phyloP scores from a whole-genome alignment of 2,888 invertebrate genomes.

The Herminia tarsipennalis region DNA sequence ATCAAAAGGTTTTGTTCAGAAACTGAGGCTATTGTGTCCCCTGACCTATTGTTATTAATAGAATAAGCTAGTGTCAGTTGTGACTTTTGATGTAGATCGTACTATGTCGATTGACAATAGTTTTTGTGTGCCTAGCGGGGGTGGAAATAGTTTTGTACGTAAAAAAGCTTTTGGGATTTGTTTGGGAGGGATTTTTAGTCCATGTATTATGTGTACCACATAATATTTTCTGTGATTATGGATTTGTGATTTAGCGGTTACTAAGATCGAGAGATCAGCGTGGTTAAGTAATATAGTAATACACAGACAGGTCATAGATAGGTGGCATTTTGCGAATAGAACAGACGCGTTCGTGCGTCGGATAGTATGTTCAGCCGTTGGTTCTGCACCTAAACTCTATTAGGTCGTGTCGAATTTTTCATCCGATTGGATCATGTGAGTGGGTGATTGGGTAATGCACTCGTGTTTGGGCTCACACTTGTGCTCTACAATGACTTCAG shows the following conservation, averaged over 20 bases:
- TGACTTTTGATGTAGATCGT: slow-evolving; percentile 32
- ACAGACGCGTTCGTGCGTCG: too few relatives aligned
- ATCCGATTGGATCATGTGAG: too few relatives aligned
- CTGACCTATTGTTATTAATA: slow-evolving; percentile 51
- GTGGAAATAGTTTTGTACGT: neutral
- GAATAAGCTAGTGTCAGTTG: slow-evolving; percentile 47
- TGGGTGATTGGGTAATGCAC: too few relatives aligned
- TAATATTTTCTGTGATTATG: neutral
- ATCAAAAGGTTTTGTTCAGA: slow-evolving; percentile 54
- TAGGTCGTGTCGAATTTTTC: too few relatives aligned
- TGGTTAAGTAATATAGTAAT: too few relatives aligned
- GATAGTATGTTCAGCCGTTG: too few relatives aligned
- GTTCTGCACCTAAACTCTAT: too few relatives aligned
- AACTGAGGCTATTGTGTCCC: slow-evolving; percentile 52
- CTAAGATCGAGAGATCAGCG: too few relatives aligned
- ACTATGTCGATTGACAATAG: slow-evolving; percentile 18
- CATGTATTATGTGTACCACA: neutral
- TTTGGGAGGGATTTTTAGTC: neutral
- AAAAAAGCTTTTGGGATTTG: neutral
- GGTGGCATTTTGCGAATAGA: too few relatives aligned
- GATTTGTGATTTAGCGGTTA: neutral
- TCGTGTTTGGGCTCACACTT: too few relatives aligned
- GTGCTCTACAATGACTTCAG: too few relatives aligned
- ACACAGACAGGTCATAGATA: too few relatives aligned
- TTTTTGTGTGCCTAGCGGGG: slow-evolving; percentile 8